phyloP scores from a whole-genome alignment of 2,113 vertebrate species.

The Lepisosteus osseus region DNA sequence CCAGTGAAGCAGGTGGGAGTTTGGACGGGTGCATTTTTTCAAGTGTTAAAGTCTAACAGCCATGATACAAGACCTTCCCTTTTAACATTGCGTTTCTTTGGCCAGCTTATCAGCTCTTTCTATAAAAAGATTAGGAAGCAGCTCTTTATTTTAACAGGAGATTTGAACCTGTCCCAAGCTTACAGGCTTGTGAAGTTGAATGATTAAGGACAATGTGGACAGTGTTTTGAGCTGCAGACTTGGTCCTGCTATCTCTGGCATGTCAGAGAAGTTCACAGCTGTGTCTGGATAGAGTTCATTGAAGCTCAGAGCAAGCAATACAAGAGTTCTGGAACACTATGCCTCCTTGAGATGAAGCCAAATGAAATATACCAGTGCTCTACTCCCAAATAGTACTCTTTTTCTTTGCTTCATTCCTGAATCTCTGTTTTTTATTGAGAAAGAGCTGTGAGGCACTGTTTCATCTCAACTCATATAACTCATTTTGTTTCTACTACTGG shows the following conservation, averaged over 20 bases:
- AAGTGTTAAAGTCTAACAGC: conserved; percentile 26
- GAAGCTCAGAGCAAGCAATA: conserved; percentile 22
- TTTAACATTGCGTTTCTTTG: conserved; percentile 6
- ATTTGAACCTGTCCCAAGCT: conserved; percentile 9
- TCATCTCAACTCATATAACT: no score
- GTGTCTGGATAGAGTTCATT: conserved; percentile 21
- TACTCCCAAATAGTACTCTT: conserved; percentile 16
- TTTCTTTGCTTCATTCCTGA: conserved; percentile 28
- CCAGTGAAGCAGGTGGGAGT: conserved; percentile 37
- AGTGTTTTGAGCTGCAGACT: conserved; percentile 5
- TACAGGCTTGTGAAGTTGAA: background rate
- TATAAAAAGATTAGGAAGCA: conserved; percentile 1
- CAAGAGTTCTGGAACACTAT: conserved; percentile 26
- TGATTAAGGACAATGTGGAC: background rate
- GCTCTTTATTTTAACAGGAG: background rate
- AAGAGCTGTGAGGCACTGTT: no score
- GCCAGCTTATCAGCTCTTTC: background rate
- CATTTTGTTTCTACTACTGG: no score
- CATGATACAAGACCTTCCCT: conserved; percentile 13
- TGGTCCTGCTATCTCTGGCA: conserved; percentile 11
- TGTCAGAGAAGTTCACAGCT: conserved; percentile 24
- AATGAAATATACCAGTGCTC: conserved; percentile 21
- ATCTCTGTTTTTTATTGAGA: no score
- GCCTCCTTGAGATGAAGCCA: conserved; percentile 36
- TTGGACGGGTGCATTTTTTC: conserved; percentile 16